Percentiles rank a stretch among this genome's conserved stretches.
phyloP scores from a whole-genome alignment of 2,888 invertebrate species.

The Leptothorax acervorum region DNA sequence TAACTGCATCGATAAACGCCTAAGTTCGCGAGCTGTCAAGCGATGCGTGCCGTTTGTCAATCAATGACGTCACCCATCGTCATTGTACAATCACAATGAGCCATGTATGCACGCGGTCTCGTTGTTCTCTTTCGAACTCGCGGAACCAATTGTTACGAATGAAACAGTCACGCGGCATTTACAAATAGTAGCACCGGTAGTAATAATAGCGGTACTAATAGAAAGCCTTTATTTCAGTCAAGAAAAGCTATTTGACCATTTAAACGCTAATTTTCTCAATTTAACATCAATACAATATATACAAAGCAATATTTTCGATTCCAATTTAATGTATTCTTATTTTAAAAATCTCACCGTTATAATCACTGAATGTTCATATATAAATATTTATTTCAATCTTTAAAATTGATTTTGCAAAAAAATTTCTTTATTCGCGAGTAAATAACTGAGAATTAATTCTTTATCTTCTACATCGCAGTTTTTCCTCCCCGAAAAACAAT shows the following conservation, averaged over 20 bases:
- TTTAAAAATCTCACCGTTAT: background rate
- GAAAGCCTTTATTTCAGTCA: background rate
- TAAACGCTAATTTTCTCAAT: background rate
- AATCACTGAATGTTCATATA: background rate
- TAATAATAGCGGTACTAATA: background rate
- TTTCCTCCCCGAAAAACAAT: background rate
- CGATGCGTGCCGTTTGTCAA: conserved; percentile 20
- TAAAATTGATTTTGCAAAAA: background rate
- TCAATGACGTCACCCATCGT: conserved; percentile 31
- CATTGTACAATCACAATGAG: conserved; percentile 34
- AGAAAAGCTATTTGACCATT: background rate
- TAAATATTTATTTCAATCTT: background rate
- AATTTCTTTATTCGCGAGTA: background rate
- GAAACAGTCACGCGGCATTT: conserved; percentile 12
- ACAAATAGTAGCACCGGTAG: conserved; percentile 1
- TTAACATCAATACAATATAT: too few relatives aligned
- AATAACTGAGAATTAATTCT: background rate
- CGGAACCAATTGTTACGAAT: conserved; percentile 24
- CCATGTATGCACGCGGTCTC: background rate
- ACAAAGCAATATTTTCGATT: background rate
- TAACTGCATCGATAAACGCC: conserved; percentile 28
- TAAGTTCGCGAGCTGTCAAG: conserved; percentile 31
- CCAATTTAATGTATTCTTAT: background rate
- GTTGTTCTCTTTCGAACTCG: conserved; percentile 33
- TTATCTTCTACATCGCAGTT: background rate